A percentile compares a stretch with the other conserved stretches of the same genome.
Conservation (phyloP, 2,113 vertebrate species). For the Planiliza haematocheilus region DNA sequence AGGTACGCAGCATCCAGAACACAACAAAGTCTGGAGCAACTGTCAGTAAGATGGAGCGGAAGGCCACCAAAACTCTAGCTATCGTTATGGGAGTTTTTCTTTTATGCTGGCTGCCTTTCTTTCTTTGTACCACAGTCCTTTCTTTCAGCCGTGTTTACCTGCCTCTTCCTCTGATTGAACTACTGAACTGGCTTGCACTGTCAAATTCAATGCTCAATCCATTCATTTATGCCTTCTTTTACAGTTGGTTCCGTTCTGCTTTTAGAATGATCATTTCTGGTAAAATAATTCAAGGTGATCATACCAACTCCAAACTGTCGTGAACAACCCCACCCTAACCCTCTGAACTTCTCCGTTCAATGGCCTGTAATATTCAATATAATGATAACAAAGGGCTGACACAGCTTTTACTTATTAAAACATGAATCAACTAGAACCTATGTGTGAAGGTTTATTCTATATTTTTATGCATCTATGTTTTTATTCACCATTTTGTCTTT, state of each 20-base stretch:
- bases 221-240: slow-evolving; percentile 60
- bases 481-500: too few species aligned
- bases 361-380: too few species aligned
- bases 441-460: too few species aligned
- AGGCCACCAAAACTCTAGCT: not conserved
- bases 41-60: slow-evolving; percentile 10
- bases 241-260: slow-evolving; percentile 55
- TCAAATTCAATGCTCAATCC: slow-evolving; percentile 38
- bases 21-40: not conserved
- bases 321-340: too few species aligned
- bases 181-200: too few species aligned
- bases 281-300: slow-evolving; percentile 27
- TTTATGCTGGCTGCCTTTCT: slow-evolving; percentile 1
- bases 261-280: slow-evolving; percentile 47
- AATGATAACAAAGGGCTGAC: too few species aligned
- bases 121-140: not conserved
- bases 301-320: slow-evolving; percentile 2
- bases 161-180: not conserved
- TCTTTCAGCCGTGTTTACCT: not conserved
- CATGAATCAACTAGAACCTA: too few species aligned
- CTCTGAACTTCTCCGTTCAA: too few species aligned
- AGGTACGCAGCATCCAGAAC: slow-evolving; percentile 14
- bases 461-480: too few species aligned
- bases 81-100: slow-evolving; percentile 26
- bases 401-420: too few species aligned